A percentile compares a stretch with the other conserved stretches of the same genome.
phyloP scores from a whole-genome alignment of 2,113 vertebrate species.

The Nothobranchius furzeri region DNA sequence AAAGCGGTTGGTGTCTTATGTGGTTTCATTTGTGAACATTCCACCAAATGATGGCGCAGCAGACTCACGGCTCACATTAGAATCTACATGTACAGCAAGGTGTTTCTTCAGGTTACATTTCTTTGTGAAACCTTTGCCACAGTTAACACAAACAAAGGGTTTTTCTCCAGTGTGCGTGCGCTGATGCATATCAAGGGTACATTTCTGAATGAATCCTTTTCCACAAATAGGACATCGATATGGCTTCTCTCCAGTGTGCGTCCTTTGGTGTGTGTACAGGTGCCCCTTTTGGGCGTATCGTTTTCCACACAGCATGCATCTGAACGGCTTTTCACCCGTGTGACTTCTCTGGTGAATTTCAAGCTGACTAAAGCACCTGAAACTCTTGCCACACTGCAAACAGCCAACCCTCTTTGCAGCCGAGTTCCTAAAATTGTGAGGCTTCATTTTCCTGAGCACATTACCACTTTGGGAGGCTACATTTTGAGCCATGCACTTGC shows the following conservation, averaged over 20 bases:
- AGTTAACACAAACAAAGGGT: constrained; percentile 75
- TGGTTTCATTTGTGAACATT: constrained; percentile 43
- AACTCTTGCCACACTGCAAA: constrained; percentile 76
- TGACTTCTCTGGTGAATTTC: constrained; percentile 82
- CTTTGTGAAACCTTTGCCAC: constrained; percentile 80
- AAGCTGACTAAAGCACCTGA: constrained; percentile 80
- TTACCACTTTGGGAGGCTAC: constrained; percentile 38
- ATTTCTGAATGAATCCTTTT: constrained; percentile 83
- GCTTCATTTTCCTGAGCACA: constrained; percentile 55
- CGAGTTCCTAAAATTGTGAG: constrained; percentile 54
- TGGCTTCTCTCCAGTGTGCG: constrained; percentile 80
- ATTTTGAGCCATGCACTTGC: constrained; percentile 36
- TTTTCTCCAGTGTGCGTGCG: constrained; percentile 81
- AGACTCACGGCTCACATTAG: constrained; percentile 40
- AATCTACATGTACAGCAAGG: constrained; percentile 68
- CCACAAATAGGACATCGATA: constrained; percentile 78
- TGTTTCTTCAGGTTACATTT: constrained; percentile 82
- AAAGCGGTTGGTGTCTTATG: constrained; percentile 15
- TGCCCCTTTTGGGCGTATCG: constrained; percentile 79
- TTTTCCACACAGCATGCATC: constrained; percentile 78
- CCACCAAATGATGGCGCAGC: constrained; percentile 41
- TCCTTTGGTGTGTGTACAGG: constrained; percentile 81
- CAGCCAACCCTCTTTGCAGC: constrained; percentile 73
- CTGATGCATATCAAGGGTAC: constrained; percentile 81
- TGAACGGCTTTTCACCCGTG: constrained; percentile 79